Evolutionary conservation across 2,888 invertebrate species (phyloP).

Genomic region (Danaus chrysippus): DNA sequence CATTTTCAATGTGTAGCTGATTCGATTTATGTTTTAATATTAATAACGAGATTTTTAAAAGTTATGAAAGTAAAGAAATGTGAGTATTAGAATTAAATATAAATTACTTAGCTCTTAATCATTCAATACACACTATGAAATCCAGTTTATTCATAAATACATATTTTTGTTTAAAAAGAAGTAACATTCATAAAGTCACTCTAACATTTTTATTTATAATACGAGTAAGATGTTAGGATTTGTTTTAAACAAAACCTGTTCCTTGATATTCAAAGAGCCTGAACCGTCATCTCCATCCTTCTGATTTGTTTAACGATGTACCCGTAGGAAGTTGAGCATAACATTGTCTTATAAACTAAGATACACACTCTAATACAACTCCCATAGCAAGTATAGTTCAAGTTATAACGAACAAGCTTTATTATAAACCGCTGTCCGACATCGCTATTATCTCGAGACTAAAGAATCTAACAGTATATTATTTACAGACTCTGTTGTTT

Average conservation of each 20-base stretch:
- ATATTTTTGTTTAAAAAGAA: too few species aligned
- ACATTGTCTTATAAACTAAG: not conserved
- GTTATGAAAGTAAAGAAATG: too few species aligned
- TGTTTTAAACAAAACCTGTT: conserved; percentile 6
- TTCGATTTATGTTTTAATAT: too few species aligned
- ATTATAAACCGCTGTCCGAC: conserved; percentile 13
- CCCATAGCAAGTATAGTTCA: not conserved
- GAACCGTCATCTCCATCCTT: conserved; percentile 15
- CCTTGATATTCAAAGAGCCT: conserved; percentile 7
- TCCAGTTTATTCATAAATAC: too few species aligned
- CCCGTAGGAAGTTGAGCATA: conserved; percentile 12
- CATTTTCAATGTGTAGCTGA: too few species aligned
- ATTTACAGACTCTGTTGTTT: conserved; percentile 20
- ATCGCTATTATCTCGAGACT: conserved; percentile 15
- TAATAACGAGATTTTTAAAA: too few species aligned
- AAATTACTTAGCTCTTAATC: too few species aligned
- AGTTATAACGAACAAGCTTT: conserved; percentile 6
- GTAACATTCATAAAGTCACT: too few species aligned
- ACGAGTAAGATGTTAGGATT: not conserved
- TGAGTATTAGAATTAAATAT: too few species aligned
- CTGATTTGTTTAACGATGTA: conserved; percentile 15
- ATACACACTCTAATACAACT: not conserved
- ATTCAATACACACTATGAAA: too few species aligned
- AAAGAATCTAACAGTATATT: conserved; percentile 22
- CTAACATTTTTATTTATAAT: not conserved